Conservation (phyloP, 2,888 invertebrate species). For the Brenthis hecate region DNA sequence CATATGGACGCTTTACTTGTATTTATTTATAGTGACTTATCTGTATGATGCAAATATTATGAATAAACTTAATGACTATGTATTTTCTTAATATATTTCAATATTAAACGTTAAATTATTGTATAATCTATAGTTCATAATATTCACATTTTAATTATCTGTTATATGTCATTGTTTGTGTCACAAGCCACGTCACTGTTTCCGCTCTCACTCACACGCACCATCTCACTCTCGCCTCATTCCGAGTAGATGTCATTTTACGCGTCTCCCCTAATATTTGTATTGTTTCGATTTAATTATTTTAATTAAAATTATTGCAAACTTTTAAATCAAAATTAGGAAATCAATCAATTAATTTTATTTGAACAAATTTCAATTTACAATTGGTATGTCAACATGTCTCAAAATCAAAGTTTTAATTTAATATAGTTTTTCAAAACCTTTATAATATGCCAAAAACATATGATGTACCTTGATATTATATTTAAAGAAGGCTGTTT, state of each 20-base stretch:
- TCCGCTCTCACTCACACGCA: slow-evolving; percentile 80
- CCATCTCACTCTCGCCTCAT: slow-evolving; percentile 79
- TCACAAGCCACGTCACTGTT: slow-evolving; percentile 77
- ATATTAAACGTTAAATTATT: not conserved
- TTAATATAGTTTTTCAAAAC: not conserved
- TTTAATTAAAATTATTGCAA: not conserved
- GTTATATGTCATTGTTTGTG: slow-evolving; percentile 44
- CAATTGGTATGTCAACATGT: not conserved
- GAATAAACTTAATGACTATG: slow-evolving; percentile 6
- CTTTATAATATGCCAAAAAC: no score
- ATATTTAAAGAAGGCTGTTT: no score
- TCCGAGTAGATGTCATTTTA: slow-evolving; percentile 58
- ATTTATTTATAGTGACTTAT: slow-evolving; percentile 27
- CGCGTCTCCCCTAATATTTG: slow-evolving; percentile 40
- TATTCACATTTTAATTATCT: slow-evolving; percentile 33
- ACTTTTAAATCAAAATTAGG: not conserved
- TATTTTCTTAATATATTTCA: not conserved
- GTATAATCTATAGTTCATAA: slow-evolving; percentile 30
- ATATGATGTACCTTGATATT: not conserved
- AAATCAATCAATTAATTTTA: not conserved
- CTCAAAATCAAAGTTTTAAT: not conserved
- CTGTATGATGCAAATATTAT: slow-evolving; percentile 37
- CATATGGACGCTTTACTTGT: slow-evolving; percentile 29
- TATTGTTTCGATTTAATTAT: not conserved
- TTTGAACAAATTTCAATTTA: no score